Evolutionary conservation across 2,888 invertebrate species (phyloP), one percentile per base, ranked within the genome.

Genomic region (Heteropelma amictum): DNA sequence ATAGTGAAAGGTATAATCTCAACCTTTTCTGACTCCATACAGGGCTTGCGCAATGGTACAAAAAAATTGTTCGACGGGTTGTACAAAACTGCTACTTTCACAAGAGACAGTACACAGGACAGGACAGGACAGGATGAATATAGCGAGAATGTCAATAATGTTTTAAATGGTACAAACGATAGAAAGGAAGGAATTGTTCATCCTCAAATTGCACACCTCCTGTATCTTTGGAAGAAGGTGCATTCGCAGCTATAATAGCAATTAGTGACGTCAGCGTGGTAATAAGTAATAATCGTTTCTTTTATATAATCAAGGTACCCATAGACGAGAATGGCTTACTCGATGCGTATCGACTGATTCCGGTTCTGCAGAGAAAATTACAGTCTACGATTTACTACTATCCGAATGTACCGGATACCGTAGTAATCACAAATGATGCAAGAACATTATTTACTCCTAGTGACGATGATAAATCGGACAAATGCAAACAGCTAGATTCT

Each of bases 221-320:
- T 2, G 28, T 58, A 10, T 42, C 58, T 10, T 17, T 58, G 17
- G 42, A 28, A 58, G 58, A 58, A 42, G 26, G 42, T 1, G 40
- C 58, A 7, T 42, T 58, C 12, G 40, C 42, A 3, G 26, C 40
- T 8, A 28, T 28, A 14, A 5, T 47, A 14, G 35, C 21, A 1
- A 49, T 49, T 47, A 49, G 61, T 19, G 49, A 61, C 1, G 49
- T 49, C 1, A 61, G 35, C 23, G 61, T 61, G 6, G 35, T 61
- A 35, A 47, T 61, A 3, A 23, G 4, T 7, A 35, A 49, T 14
- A 61, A 61, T 23, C 47, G 49, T 8, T 61, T 61, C 2, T n/a
- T 35, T 8, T 61, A 61, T 14, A 8, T 61, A 2, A 60, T 60
- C n/a, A 60, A 47, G n/a, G 45, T 60, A 6, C 45, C 60, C 1